Percentiles rank a stretch among this genome's conserved stretches.
phyloP scores from a whole-genome alignment of 2,113 vertebrate species.

The Ptychochromis oligacanthus region DNA sequence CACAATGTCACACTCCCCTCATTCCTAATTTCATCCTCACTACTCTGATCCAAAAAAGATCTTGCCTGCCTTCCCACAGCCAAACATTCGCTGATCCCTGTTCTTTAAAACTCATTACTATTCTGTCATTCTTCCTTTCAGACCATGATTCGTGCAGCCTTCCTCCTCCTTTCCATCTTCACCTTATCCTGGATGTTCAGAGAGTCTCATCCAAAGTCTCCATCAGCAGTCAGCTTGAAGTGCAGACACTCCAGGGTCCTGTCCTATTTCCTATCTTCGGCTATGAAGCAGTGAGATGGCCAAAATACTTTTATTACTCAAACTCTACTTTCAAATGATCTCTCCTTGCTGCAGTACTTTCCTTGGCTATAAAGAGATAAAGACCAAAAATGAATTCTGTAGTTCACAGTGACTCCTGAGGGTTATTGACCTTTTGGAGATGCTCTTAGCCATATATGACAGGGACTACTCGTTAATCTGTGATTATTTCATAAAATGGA shows the following conservation, averaged over 20 bases:
- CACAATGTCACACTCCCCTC: not conserved
- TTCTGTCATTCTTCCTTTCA: not conserved
- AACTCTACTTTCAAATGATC: not conserved
- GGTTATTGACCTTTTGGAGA: not conserved
- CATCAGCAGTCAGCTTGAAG: not conserved
- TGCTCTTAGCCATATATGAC: not conserved
- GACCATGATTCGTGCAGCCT: not conserved
- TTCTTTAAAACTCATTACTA: not conserved
- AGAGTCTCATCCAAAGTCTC: not conserved
- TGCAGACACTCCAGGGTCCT: not conserved
- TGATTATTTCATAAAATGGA: not conserved
- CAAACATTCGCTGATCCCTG: not conserved
- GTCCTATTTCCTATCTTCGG: not conserved
- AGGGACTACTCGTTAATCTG: not conserved
- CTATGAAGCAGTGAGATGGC: not conserved
- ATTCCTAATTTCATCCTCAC: not conserved
- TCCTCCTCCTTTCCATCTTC: not conserved
- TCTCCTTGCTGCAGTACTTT: not conserved
- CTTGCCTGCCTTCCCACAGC: not conserved
- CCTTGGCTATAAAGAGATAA: slow-evolving; percentile 1
- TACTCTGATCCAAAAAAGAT: not conserved
- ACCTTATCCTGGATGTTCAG: not conserved
- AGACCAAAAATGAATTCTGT: not conserved
- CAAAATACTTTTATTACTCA: not conserved
- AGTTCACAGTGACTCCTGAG: not conserved